Base-by-base conservation (phyloP, 1,140 invertebrate genomes). In the Asbolus verrucosus region DNA sequence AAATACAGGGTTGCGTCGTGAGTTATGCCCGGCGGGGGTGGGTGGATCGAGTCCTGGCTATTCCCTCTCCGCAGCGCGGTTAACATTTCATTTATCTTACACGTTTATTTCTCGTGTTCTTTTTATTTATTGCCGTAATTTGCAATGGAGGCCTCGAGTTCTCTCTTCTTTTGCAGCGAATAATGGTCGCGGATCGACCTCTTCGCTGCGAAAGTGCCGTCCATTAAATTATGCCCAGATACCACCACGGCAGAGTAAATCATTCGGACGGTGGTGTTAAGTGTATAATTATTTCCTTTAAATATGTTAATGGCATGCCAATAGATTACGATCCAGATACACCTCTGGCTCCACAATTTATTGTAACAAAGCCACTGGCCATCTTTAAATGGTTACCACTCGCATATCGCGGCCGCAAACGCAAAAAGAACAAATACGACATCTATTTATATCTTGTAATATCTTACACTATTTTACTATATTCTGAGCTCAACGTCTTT, bases 1-100 rank as follows among this genome's bases (percentile, higher is more conserved):
- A 75, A 73, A 67, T 71, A 75, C 61, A 68, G 71, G 69, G 71
- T 74, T 74, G 67, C 15, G 66, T 39, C 36, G 71, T 69, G 65
- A 69, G 67, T 72, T 68, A 74, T 74, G 73, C 70, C 73, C 46
- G 6, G 14, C 19, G 63, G 72, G 66, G 67, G 54, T 72, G 54
- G 73, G 70, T 43, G 70, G 73, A 63, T 54, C 65, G 24, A 61
- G 19, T 67, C 63, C 59, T 27, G 54, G 30, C 67, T 63, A 46
- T 59, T 46, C 60, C 62, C 69, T 33, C 36, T 54, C 38, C 38
- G 59, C 67, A 59, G 14, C 59, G 39, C 38, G 39, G 31, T 69
- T 63, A 69, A 69, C 68, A 65, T 65, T 70, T 70, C 68, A 70
- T 70, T 65, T 70, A 70, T 70, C 60, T 70, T 65, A 38, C 39